phyloP scores from a whole-genome alignment of 2,797 vertebrate species.

The Anisognathus igniventris region DNA sequence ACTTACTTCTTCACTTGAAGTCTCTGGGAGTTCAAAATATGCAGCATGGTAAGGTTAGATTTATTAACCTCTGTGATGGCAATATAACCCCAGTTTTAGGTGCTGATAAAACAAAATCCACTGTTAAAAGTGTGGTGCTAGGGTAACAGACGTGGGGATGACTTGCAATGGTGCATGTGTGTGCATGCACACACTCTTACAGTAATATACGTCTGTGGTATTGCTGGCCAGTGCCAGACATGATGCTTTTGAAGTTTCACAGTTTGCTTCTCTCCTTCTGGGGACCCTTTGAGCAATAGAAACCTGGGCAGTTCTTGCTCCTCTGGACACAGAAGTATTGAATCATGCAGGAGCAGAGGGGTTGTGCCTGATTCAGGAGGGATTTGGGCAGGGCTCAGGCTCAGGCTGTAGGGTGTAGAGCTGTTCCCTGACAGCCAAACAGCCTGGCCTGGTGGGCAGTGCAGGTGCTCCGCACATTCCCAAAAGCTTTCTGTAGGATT shows the following conservation, averaged over 20 bases:
- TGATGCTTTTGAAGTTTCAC: constrained; percentile 20
- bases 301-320: not conserved
- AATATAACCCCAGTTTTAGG: not conserved
- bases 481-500: not conserved
- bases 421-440: not conserved
- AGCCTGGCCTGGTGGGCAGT: not conserved
- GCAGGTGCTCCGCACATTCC: not conserved
- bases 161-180: not conserved
- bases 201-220: not conserved
- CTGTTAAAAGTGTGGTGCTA: constrained; percentile 71
- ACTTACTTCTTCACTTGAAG: not conserved
- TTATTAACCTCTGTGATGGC: not conserved
- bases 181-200: not conserved
- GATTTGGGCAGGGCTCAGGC: not conserved
- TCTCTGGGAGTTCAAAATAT: not conserved
- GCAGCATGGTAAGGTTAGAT: not conserved
- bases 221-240: constrained; percentile 66
- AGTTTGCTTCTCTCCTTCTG: not conserved
- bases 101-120: constrained; percentile 35
- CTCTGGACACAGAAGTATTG: not conserved
- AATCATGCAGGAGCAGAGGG: not conserved
- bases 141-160: constrained; percentile 16
- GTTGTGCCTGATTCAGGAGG: not conserved
- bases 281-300: constrained; percentile 13
- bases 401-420: not conserved